phyloP scores from a whole-genome alignment of 2,888 invertebrate genomes.

The Epiblema foenella region DNA sequence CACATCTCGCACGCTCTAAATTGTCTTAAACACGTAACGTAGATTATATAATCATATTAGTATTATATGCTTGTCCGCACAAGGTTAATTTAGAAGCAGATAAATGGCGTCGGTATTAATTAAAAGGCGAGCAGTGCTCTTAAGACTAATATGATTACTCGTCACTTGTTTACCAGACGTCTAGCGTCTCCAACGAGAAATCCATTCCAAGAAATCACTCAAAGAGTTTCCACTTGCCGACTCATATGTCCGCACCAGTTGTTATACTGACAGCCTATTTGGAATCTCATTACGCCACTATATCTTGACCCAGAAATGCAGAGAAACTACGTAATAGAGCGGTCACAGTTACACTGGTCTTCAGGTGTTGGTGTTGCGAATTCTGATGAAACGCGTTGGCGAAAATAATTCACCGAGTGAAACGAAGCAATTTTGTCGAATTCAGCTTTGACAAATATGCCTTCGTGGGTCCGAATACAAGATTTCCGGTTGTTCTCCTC shows the following conservation, averaged over 20 bases:
- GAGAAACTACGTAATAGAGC: no score
- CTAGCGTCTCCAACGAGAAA: constrained; percentile 8
- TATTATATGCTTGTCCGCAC: no score
- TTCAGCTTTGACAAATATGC: no score
- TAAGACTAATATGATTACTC: not conserved
- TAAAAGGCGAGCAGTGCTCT: not conserved
- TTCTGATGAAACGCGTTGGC: not conserved
- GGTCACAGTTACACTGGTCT: no score
- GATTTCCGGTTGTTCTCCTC: no score
- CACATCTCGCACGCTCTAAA: no score
- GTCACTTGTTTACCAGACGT: not conserved
- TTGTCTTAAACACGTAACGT: no score
- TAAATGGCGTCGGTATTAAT: not conserved
- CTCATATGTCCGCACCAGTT: constrained; percentile 29
- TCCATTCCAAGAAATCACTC: constrained; percentile 18
- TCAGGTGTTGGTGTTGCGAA: no score
- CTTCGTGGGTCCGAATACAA: no score
- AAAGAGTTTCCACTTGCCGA: constrained; percentile 2
- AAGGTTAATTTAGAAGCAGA: not conserved
- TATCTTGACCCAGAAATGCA: not conserved
- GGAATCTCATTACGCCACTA: not conserved
- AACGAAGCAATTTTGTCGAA: no score
- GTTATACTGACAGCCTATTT: not conserved
- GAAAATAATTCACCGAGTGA: constrained; percentile 18
- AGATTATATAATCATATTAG: no score